Evolutionary conservation across 2,113 vertebrate genomes (phyloP).

Genomic region (Cynoglossus semilaevis): DNA sequence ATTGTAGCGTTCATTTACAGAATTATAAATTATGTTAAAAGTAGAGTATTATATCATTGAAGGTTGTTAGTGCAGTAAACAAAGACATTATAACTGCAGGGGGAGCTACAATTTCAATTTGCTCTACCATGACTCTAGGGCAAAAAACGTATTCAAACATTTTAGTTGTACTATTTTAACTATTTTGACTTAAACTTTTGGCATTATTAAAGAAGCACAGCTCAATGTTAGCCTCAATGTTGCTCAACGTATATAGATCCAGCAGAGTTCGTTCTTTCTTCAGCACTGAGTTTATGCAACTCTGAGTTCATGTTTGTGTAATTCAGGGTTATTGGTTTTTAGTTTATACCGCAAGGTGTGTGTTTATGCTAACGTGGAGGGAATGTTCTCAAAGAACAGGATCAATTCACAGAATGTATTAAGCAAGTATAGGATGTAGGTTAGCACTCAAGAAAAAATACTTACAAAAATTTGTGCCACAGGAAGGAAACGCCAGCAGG

Average conservation of each 20-base stretch:
- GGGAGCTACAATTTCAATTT: no score
- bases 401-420: conserved; percentile 47
- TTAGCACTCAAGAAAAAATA: conserved; percentile 47
- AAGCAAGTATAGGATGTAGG: conserved; percentile 8
- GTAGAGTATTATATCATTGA: no score
- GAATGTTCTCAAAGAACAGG: conserved; percentile 5
- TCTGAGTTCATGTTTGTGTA: background rate
- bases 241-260: background rate
- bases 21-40: no score
- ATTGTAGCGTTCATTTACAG: no score
- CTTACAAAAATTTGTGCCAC: conserved; percentile 42
- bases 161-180: no score
- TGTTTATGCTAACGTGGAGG: no score
- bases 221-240: background rate
- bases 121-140: no score
- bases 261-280: background rate
- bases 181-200: no score
- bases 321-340: conserved; percentile 26
- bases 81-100: no score
- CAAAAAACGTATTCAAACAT: no score
- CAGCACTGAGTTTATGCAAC: background rate
- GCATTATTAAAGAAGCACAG: no score
- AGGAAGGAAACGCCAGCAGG: conserved; percentile 36
- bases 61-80: no score
- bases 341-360: conserved; percentile 13